A percentile compares a stretch with the other conserved stretches of the same genome.
phyloP scores from a whole-genome alignment of 2,113 vertebrate species.

The Sigmodon hispidus region DNA sequence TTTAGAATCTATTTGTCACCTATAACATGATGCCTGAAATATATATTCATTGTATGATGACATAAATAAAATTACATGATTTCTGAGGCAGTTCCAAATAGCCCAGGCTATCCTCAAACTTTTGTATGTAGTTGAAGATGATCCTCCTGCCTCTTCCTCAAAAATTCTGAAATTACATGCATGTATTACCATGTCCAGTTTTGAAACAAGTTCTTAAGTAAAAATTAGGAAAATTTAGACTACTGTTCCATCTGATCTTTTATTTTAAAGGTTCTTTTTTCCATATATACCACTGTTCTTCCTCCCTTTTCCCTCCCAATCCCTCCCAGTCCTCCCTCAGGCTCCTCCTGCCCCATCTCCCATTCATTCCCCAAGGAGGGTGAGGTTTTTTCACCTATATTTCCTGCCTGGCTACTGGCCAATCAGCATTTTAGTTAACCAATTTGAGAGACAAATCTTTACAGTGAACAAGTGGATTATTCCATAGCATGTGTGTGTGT shows the following conservation, averaged over 20 bases:
- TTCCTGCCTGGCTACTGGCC: too few relatives aligned
- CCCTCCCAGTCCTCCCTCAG: too few relatives aligned
- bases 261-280: too few relatives aligned
- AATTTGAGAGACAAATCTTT: too few relatives aligned
- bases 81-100: neutral
- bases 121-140: neutral
- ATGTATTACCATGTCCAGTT: neutral
- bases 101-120: neutral
- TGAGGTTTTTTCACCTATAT: too few relatives aligned
- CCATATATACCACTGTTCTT: too few relatives aligned
- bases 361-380: too few relatives aligned
- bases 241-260: constrained; percentile 24
- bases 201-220: neutral
- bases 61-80: neutral
- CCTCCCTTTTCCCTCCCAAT: too few relatives aligned
- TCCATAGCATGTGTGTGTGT: too few relatives aligned
- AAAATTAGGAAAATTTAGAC: neutral
- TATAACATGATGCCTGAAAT: neutral
- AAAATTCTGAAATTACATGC: neutral
- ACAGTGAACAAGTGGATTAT: too few relatives aligned
- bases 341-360: too few relatives aligned
- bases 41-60: neutral
- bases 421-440: too few relatives aligned
- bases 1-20: neutral
- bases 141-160: neutral